Conservation (phyloP, 2,113 vertebrate species). For the Passer domesticus region DNA sequence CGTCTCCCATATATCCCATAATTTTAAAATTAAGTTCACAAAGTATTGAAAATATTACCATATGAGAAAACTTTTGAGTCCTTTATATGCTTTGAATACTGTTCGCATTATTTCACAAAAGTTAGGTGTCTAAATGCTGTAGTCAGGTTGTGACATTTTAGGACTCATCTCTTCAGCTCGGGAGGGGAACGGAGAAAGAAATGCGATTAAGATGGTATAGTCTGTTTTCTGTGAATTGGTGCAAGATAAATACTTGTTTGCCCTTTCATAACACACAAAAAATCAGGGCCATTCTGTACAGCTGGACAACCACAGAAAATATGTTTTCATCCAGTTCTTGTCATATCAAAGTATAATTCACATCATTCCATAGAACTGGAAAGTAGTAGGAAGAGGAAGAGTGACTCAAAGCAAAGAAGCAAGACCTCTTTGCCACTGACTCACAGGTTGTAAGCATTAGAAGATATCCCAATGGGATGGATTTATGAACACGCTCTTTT, state of each 20-base stretch:
- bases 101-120: background rate
- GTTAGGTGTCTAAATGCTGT: background rate
- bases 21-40: background rate
- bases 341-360: background rate
- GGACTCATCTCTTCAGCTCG: background rate
- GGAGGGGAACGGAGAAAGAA: background rate
- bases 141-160: background rate
- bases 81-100: background rate
- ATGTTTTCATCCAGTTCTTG: background rate
- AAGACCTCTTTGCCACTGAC: background rate
- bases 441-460: background rate
- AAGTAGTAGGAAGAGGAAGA: background rate
- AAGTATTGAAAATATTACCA: background rate
- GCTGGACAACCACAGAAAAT: background rate
- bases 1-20: background rate
- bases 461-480: background rate
- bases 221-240: background rate
- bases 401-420: background rate
- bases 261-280: background rate
- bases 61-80: background rate
- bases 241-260: background rate
- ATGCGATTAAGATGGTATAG: background rate
- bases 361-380: background rate
- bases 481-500: background rate
- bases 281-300: background rate